Percentiles rank a stretch among this genome's conserved stretches.
These are phyloP conservation scores for Dynastes grantii DNA, from an alignment of 2,888 invertebrate species.

Conservation along the genomic window DNA sequence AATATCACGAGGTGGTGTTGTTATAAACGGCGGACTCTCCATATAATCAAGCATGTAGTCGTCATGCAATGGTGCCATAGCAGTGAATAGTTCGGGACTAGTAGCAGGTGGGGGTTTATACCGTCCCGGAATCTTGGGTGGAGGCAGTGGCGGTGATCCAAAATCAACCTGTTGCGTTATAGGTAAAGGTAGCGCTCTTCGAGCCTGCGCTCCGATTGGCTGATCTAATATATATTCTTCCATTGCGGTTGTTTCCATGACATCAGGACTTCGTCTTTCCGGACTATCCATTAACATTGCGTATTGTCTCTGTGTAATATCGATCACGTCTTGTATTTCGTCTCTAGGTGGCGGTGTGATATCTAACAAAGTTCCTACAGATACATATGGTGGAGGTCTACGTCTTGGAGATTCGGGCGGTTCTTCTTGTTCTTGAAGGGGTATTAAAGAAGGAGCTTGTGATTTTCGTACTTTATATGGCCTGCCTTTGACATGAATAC, in stretches of 20 bases:
- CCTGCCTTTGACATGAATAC: slow-evolving; percentile 30
- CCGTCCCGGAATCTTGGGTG: slow-evolving; percentile 3
- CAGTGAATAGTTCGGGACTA: neutral
- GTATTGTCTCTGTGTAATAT: slow-evolving; percentile 14
- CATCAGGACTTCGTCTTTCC: neutral
- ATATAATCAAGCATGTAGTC: slow-evolving; percentile 29
- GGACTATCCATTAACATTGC: slow-evolving; percentile 39
- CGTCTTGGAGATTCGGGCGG: neutral
- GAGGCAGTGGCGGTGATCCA: slow-evolving; percentile 9
- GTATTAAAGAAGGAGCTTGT: slow-evolving; percentile 12
- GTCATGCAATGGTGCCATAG: neutral
- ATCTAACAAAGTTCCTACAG: neutral
- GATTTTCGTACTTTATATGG: slow-evolving; percentile 17
- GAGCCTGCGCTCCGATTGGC: neutral
- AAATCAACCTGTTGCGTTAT: slow-evolving; percentile 22
- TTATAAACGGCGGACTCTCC: slow-evolving; percentile 32
- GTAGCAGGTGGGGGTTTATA: slow-evolving; percentile 7
- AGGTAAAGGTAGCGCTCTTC: slow-evolving; percentile 11
- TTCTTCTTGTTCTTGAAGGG: slow-evolving; percentile 31
- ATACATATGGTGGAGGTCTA: neutral
- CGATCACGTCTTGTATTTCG: slow-evolving; percentile 14
- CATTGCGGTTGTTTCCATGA: neutral
- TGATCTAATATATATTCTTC: slow-evolving; percentile 18
- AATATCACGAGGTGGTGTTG: slow-evolving; percentile 35
- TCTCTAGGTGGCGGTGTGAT: neutral